Evolutionary conservation across 2,888 invertebrate species (phyloP).

Genomic region (Sarcophaga subvicina): DNA sequence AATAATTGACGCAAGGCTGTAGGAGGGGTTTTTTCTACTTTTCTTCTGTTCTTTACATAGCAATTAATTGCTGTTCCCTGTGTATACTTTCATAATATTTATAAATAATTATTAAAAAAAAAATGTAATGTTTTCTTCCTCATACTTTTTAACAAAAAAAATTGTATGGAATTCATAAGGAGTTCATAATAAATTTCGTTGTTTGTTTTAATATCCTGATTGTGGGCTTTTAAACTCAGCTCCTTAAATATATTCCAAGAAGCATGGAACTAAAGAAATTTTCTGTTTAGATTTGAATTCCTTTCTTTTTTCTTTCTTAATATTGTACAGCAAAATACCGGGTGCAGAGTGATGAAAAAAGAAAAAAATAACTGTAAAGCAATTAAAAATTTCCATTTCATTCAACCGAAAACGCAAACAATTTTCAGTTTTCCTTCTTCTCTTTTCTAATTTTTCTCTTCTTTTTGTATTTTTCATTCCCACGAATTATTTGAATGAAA

Average conservation of each 20-base stretch:
- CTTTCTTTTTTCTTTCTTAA: background rate
- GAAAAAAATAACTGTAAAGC: conserved; percentile 70
- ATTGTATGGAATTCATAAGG: conserved; percentile 1
- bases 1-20: conserved; percentile 71
- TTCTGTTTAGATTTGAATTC: conserved; percentile 26
- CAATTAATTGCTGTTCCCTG: conserved; percentile 1
- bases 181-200: background rate
- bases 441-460: conserved; percentile 1
- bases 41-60: background rate
- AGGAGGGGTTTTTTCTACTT: background rate
- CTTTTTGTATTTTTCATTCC: conserved; percentile 33
- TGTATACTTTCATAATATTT: conserved; percentile 7
- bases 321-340: background rate
- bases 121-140: conserved; percentile 13
- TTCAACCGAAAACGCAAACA: conserved; percentile 74
- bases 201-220: conserved; percentile 23
- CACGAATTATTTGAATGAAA: background rate
- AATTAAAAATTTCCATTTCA: conserved; percentile 81
- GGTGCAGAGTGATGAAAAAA: background rate
- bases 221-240: conserved; percentile 19
- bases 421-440: conserved; percentile 11
- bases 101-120: conserved; percentile 15
- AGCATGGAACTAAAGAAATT: conserved; percentile 4
- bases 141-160: background rate
- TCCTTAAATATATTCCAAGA: conserved; percentile 5